Evolutionary conservation across 1,140 invertebrate species (phyloP).

Genomic region (Pseudoatta argentina): DNA sequence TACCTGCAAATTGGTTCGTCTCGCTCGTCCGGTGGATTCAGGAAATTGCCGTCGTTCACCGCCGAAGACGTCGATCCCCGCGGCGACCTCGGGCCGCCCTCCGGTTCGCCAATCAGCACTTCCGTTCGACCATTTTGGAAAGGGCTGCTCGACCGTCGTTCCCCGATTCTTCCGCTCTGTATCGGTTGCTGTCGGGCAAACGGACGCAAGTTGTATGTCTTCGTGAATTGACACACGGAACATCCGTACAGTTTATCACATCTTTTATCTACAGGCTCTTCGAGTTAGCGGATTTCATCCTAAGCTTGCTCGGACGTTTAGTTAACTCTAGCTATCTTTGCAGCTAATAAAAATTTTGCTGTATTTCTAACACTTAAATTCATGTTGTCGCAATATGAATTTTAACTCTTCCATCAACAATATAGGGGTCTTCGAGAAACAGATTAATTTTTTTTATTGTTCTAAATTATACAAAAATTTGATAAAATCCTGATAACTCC

Average conservation of each 20-base stretch:
- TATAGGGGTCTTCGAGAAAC: too few species aligned
- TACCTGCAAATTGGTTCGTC: constrained; percentile 85
- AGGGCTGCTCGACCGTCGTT: constrained; percentile 87
- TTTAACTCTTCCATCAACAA: too few species aligned
- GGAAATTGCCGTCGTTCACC: constrained; percentile 81
- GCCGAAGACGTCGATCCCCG: constrained; percentile 85
- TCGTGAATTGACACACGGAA: background rate
- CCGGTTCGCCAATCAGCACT: constrained; percentile 89
- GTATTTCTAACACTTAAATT: background rate
- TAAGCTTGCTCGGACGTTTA: background rate
- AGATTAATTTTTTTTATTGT: too few species aligned
- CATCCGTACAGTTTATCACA: background rate
- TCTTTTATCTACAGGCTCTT: background rate
- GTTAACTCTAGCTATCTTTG: background rate
- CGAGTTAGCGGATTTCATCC: background rate
- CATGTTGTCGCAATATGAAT: too few species aligned
- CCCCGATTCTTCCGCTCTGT: constrained; percentile 77
- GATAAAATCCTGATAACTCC: too few species aligned
- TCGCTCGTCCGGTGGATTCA: constrained; percentile 79
- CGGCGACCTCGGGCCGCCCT: constrained; percentile 85
- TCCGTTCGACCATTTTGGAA: constrained; percentile 92
- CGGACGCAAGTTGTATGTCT: background rate
- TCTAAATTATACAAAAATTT: too few species aligned
- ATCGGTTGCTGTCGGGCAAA: constrained; percentile 70
- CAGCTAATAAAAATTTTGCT: background rate